phyloP scores from a whole-genome alignment of 2,888 invertebrate species.

The Caenorhabditis drosophilae region DNA sequence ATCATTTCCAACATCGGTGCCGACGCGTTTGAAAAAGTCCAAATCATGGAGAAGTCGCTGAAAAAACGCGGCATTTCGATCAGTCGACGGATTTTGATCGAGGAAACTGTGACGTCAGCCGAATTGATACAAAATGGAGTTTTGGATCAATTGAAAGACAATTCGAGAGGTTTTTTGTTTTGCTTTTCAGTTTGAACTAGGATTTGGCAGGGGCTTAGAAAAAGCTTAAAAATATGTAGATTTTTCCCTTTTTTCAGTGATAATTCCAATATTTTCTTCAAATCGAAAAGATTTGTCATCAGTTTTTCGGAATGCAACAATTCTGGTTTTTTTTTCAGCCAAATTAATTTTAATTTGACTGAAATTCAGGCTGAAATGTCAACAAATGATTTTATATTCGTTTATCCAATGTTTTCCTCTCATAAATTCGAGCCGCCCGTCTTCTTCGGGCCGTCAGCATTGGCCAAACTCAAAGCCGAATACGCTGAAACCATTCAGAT shows the following conservation, averaged over 20 bases:
- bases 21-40: constrained; percentile 41
- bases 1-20: constrained; percentile 50
- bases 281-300: constrained; percentile 35
- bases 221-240: neutral
- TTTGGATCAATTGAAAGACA: constrained; percentile 44
- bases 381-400: constrained; percentile 39
- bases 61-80: constrained; percentile 25
- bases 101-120: constrained; percentile 35
- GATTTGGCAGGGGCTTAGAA: neutral
- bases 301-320: constrained; percentile 39
- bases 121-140: constrained; percentile 42
- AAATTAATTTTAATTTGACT: neutral
- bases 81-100: constrained; percentile 39
- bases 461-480: constrained; percentile 2
- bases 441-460: constrained; percentile 17
- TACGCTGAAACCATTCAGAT: constrained; percentile 38
- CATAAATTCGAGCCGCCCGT: constrained; percentile 8
- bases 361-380: constrained; percentile 23
- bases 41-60: constrained; percentile 43
- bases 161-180: constrained; percentile 37
- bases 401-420: constrained; percentile 35
- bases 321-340: neutral
- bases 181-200: neutral
- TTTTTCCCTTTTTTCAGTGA: constrained; percentile 18
- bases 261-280: constrained; percentile 49